These are phyloP conservation scores for Aspidapion aeneum DNA, from an alignment of 2,888 invertebrate species.

Conservation along the genomic window DNA sequence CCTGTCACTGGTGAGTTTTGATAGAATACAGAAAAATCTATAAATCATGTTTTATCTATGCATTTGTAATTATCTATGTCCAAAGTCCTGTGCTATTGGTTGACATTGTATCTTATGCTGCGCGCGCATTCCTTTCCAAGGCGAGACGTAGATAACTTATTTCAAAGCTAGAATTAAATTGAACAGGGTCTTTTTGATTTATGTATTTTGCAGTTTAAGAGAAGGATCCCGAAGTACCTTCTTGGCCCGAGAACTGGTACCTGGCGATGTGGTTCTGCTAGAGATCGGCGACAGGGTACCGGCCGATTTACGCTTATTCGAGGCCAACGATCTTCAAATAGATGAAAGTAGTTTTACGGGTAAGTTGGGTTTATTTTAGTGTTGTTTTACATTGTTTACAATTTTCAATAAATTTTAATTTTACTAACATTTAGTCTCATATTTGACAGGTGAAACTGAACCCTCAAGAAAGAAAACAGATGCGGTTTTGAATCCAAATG, in stretches of 20 bases:
- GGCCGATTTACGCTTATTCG: slow-evolving; percentile 91
- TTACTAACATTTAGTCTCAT: too few relatives aligned
- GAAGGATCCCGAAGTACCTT: slow-evolving; percentile 86
- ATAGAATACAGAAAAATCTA: neutral
- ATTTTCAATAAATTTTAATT: too few relatives aligned
- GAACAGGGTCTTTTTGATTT: too few relatives aligned
- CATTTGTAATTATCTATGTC: too few relatives aligned
- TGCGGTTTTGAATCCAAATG: slow-evolving; percentile 50
- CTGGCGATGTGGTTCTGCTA: slow-evolving; percentile 92
- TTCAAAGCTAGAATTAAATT: too few relatives aligned
- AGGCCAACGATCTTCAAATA: slow-evolving; percentile 87
- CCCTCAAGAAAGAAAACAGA: slow-evolving; percentile 59
- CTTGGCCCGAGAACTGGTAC: slow-evolving; percentile 92
- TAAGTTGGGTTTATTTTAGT: too few relatives aligned
- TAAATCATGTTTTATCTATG: neutral
- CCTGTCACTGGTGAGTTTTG: slow-evolving; percentile 80
- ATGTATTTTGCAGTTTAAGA: slow-evolving; percentile 87
- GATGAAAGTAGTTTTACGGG: slow-evolving; percentile 98
- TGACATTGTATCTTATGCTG: too few relatives aligned
- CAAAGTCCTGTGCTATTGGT: too few relatives aligned
- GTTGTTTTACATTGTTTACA: too few relatives aligned
- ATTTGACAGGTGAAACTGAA: neutral
- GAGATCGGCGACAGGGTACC: slow-evolving; percentile 96
- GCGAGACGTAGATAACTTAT: too few relatives aligned
- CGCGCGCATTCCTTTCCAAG: too few relatives aligned